Conservation (phyloP, 2,113 vertebrate species). For the Lutjanus erythropterus region DNA sequence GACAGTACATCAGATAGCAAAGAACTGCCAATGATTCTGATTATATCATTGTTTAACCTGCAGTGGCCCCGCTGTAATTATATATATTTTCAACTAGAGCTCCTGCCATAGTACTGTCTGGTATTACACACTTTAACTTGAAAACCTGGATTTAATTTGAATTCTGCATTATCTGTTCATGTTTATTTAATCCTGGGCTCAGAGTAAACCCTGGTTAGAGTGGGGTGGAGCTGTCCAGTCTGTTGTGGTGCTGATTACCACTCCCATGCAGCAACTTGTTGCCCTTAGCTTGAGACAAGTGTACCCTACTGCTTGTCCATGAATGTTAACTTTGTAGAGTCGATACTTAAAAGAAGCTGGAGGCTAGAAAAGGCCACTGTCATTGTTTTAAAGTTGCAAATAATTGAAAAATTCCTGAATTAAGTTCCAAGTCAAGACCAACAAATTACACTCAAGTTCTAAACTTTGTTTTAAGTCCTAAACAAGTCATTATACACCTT, state of each 20-base stretch:
- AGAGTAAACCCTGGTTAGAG: too few relatives aligned
- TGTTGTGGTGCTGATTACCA: not conserved
- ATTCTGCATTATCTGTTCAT: not conserved
- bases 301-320: not conserved
- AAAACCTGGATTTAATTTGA: not conserved
- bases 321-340: not conserved
- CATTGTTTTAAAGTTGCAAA: too few relatives aligned
- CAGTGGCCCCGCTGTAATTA: too few relatives aligned
- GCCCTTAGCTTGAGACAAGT: not conserved
- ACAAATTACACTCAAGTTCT: too few relatives aligned
- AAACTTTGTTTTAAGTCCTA: too few relatives aligned
- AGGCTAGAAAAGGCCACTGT: too few relatives aligned
- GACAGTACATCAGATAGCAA: too few relatives aligned
- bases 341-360: too few relatives aligned
- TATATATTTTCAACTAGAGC: not conserved
- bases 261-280: not conserved
- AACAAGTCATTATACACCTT: not conserved
- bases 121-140: not conserved
- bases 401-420: too few relatives aligned
- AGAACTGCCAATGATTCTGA: too few relatives aligned
- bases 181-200: not conserved
- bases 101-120: not conserved
- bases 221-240: not conserved
- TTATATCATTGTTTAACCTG: too few relatives aligned
- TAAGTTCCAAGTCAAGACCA: too few relatives aligned